Evolutionary conservation across 2,113 vertebrate species (phyloP).

Genomic region (Grantiella picta): DNA sequence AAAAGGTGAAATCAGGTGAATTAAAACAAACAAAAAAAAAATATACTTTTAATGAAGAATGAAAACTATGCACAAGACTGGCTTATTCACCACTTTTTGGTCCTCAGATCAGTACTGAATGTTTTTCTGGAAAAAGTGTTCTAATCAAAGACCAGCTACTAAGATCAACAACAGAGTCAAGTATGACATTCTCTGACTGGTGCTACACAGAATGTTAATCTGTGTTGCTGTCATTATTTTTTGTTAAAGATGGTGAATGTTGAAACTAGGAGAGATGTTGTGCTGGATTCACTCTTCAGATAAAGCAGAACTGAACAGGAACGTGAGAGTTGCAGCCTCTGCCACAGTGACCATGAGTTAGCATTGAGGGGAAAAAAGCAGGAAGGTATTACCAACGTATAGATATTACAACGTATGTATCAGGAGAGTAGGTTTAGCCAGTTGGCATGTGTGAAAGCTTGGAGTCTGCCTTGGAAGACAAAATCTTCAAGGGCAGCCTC

Average conservation of each 20-base stretch:
- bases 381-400: rapidly evolving
- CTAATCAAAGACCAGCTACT: neutral
- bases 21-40: neutral
- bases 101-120: neutral
- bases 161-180: neutral
- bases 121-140: neutral
- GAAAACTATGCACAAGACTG: neutral
- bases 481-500: neutral
- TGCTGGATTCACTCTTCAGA: neutral
- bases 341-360: neutral
- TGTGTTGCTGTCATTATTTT: neutral
- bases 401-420: neutral
- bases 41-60: neutral
- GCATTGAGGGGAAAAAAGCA: neutral
- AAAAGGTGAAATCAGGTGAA: neutral
- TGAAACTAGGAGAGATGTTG: neutral
- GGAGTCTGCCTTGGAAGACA: neutral
- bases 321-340: rapidly evolving
- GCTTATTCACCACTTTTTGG: neutral
- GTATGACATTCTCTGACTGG: neutral
- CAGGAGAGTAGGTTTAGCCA: neutral
- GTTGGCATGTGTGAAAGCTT: rapidly evolving
- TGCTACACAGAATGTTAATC: neutral
- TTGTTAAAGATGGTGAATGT: neutral
- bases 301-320: neutral